Evolutionary conservation across 2,797 vertebrate genomes (phyloP).

Genomic region (Myotis daubentonii): DNA sequence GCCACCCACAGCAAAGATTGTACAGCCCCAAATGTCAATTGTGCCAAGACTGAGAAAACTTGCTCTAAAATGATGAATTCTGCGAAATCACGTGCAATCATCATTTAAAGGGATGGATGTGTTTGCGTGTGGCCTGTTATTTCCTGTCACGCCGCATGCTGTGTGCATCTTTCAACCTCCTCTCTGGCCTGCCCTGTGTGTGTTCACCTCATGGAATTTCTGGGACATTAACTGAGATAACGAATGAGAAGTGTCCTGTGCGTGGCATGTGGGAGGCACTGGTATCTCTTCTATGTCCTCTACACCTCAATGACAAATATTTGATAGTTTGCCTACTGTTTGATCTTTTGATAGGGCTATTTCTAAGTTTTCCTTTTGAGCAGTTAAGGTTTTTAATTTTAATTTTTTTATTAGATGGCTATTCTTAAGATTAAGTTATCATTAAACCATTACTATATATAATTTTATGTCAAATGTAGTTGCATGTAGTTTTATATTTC

Average conservation of each 20-base stretch:
- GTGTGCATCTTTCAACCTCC: neutral
- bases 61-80: neutral
- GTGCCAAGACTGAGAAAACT: neutral
- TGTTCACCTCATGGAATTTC: neutral
- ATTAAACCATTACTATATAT: neutral
- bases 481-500: constrained; percentile 33
- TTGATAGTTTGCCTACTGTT: neutral
- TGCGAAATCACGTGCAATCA: neutral
- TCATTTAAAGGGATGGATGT: neutral
- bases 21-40: neutral
- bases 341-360: neutral
- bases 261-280: neutral
- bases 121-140: neutral
- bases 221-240: neutral
- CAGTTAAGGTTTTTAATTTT: neutral
- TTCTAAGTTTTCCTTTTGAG: constrained; percentile 40
- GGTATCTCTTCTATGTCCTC: neutral
- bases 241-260: neutral
- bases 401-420: neutral
- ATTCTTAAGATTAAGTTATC: neutral
- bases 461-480: neutral
- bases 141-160: neutral
- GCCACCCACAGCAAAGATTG: neutral
- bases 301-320: neutral
- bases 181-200: neutral